A percentile compares a stretch with the other conserved stretches of the same genome.
Evolutionary conservation across 53 echinoderm and acorn worm genomes (phyloP).

Genomic region (Holothuria scabra): DNA sequence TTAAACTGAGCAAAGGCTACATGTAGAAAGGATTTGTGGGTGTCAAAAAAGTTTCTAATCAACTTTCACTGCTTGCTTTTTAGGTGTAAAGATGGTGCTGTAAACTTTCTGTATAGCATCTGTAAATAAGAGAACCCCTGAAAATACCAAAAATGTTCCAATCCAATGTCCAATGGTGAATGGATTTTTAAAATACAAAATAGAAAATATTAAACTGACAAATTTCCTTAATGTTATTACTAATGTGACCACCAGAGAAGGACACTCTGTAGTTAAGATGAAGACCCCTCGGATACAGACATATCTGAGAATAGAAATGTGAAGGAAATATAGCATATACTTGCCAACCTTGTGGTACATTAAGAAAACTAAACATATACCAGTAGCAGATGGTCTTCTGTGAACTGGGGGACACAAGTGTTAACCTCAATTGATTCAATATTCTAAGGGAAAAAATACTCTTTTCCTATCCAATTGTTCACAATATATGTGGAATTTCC

Average conservation of each 20-base stretch:
- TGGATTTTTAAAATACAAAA: slow-evolving; percentile 89
- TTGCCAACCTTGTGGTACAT: too few relatives aligned
- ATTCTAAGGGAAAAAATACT: too few relatives aligned
- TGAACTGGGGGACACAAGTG: too few relatives aligned
- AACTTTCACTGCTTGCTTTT: slow-evolving; percentile 50
- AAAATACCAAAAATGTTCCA: slow-evolving; percentile 80
- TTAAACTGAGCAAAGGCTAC: too few relatives aligned
- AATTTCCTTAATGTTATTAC: slow-evolving; percentile 94
- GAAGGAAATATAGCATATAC: not conserved
- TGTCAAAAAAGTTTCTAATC: slow-evolving; percentile 27
- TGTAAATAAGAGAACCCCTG: slow-evolving; percentile 83
- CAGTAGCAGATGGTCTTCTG: too few relatives aligned
- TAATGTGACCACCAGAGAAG: slow-evolving; percentile 89
- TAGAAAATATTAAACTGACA: slow-evolving; percentile 88
- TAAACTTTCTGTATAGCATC: slow-evolving; percentile 73
- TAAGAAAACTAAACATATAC: too few relatives aligned
- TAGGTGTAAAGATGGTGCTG: slow-evolving; percentile 43
- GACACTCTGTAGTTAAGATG: slow-evolving; percentile 94
- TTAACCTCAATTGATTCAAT: too few relatives aligned
- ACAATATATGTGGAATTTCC: too few relatives aligned
- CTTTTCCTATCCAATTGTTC: too few relatives aligned
- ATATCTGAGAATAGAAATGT: slow-evolving; percentile 64
- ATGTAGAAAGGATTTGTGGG: not conserved
- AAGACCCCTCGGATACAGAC: slow-evolving; percentile 94
- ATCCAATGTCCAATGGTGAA: slow-evolving; percentile 93